Evolutionary conservation across 2,888 invertebrate species (phyloP), one percentile per base, ranked within the genome.

Genomic region (Galerucella pusilla): DNA sequence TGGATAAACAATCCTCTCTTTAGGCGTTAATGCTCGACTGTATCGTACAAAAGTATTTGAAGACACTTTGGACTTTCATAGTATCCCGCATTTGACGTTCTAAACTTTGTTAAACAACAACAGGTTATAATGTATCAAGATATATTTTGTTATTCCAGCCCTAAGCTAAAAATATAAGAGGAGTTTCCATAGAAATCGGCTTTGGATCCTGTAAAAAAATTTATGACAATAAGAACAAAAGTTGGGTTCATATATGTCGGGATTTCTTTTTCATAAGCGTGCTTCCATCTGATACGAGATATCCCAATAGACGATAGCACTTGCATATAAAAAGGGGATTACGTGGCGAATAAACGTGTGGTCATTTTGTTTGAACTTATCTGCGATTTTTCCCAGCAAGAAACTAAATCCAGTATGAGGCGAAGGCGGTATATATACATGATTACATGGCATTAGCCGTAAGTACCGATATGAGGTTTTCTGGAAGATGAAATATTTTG

Each of bases 231-330:
- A 72, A 72, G 70, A 75, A 70, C 69, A 73, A 73, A 75, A 75
- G 67, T 75, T 67, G 49, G 76, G 66, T 78, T 78, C 77, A 77
- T 78, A 57, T 57, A 77, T 78, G 74, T 77, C 74, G 67, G 77
- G 79, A 80, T 80, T 80, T 79, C 74, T 77, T 77, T 75, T 80
- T 79, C 75, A 80, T 77, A 77, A 80, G 74, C 77, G 76, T 76
- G 71, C 71, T 72, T 65, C 60, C 69, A 73, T 77, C 76, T 72
- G 78, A 75, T 77, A 76, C 67, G 57, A 59, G 59, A 76, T 65
- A 71, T 71, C 72, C 74, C 74, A 64, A 74, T 74, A 68, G 68
- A 57, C 66, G 68, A 73, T 70, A 65, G 71, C 64, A 66, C 74
- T 71, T 74, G 79, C 75, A 78, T 79, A 80, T 76, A 80, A 80